phyloP scores from a whole-genome alignment of 2,888 invertebrate genomes.

The Clivina fossor region DNA sequence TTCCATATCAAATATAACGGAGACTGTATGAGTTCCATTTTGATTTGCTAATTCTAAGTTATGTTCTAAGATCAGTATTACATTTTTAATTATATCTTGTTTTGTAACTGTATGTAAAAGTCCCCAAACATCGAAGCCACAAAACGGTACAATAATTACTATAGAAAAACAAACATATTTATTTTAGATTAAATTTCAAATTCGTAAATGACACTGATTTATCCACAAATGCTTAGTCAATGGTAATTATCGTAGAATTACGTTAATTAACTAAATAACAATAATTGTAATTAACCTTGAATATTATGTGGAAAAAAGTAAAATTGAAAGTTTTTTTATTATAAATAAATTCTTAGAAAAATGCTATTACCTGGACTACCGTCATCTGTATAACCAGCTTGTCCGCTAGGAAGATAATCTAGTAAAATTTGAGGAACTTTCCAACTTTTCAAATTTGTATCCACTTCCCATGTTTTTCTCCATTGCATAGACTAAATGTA shows the following conservation, averaged over 20 bases:
- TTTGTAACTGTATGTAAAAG: constrained; percentile 72
- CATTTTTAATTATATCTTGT: constrained; percentile 71
- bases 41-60: constrained; percentile 64
- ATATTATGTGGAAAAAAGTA: not conserved
- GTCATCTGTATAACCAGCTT: constrained; percentile 79
- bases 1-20: constrained; percentile 76
- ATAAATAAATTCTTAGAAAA: not conserved
- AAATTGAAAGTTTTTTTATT: not conserved
- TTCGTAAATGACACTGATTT: too few species aligned
- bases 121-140: constrained; percentile 79
- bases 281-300: constrained; percentile 1
- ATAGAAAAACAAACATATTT: constrained; percentile 45
- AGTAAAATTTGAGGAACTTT: constrained; percentile 68
- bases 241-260: too few species aligned
- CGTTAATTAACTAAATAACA: too few species aligned
- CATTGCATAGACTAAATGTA: constrained; percentile 72
- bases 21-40: constrained; percentile 65
- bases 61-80: constrained; percentile 67
- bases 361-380: constrained; percentile 68
- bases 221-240: too few species aligned
- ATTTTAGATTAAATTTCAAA: too few species aligned
- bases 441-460: constrained; percentile 68
- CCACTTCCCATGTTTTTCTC: constrained; percentile 76
- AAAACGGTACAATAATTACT: constrained; percentile 80
- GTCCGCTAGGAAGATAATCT: constrained; percentile 77